These are phyloP conservation scores for Chlorospingus flavigularis DNA, from an alignment of 2,797 vertebrate genomes.

Conservation along the genomic window DNA sequence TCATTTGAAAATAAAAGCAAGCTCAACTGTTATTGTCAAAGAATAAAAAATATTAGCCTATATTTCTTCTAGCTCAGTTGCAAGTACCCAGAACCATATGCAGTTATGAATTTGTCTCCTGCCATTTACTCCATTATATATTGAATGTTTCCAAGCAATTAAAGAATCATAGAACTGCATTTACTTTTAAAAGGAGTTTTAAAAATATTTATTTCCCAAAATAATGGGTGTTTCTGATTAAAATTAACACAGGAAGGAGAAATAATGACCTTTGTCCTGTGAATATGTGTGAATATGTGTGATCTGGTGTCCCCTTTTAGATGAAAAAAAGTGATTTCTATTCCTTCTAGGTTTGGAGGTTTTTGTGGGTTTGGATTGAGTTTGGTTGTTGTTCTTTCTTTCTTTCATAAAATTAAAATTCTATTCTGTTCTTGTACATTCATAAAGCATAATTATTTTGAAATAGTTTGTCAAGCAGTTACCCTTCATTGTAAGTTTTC, in stretches of 20 bases:
- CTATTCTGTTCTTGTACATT: neutral
- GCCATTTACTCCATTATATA: neutral
- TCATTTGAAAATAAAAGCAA: neutral
- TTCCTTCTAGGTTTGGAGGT: fast-evolving
- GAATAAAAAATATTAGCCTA: neutral
- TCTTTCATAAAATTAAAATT: neutral
- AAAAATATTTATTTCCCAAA: neutral
- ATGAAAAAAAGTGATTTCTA: neutral
- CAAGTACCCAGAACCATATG: neutral
- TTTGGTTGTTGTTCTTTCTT: neutral
- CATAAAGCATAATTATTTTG: neutral
- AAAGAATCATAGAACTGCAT: neutral
- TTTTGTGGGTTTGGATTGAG: neutral
- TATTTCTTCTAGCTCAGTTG: neutral
- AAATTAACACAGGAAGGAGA: neutral
- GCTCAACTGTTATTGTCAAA: neutral
- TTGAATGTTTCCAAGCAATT: neutral
- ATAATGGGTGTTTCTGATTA: neutral
- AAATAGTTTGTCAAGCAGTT: neutral
- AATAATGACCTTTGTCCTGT: neutral
- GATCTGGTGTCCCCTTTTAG: neutral
- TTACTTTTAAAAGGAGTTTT: neutral
- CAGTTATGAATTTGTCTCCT: neutral
- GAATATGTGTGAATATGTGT: neutral
- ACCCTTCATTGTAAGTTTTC: neutral